Base-by-base conservation (phyloP, 2,888 invertebrate genomes). In the Platycheirus albimanus region DNA sequence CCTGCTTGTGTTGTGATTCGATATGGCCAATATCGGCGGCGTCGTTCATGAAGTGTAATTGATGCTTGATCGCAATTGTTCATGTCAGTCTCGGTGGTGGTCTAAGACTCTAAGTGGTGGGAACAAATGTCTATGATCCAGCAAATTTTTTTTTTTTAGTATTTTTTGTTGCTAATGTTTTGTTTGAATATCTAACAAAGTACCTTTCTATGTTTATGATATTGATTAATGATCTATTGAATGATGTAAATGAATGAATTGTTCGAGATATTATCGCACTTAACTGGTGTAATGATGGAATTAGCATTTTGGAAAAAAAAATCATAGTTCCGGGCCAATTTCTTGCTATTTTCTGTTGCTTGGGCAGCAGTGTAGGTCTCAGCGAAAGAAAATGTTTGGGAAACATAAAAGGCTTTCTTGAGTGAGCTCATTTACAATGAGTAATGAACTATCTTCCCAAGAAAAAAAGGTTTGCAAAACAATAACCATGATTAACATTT, bases 141-240 rank as follows among this genome's bases (percentile, higher is more conserved):
- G 81, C 66, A 67, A 72, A 58, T 43, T 58, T 58, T 30, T 49
- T 33, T 56, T 56, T 56, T 54, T 36, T n/a, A n/a, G n/a, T n/a
- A n/a, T 19, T 38, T 36, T 13, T 15, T 13, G 41, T 0, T 43
- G 15, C 41, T 51, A 17, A 8, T 30, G 43, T 64, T 33, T 81
- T 30, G 19, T 49, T 24, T 36, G 36, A 36, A 49, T 45, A 45
- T 45, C 17, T 45, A 61, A 58, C 30, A 61, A 61, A 61, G 61
- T 45, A 45, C 30, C 28, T 58, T 58, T 58, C 24, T 41, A 24
- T 58, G 56, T 58, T 58, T 33, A n/a, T 13, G 33, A 28, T 17
- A 63, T 41, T 80, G 80, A 80, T 80, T 80, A 38, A 80, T 80
- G 70, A 70, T 69, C 54, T 20, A 30, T 72, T 51, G 36, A 51